Evolutionary conservation across 1,140 invertebrate genomes (phyloP).

Genomic region (Aphelenchoides avenae): DNA sequence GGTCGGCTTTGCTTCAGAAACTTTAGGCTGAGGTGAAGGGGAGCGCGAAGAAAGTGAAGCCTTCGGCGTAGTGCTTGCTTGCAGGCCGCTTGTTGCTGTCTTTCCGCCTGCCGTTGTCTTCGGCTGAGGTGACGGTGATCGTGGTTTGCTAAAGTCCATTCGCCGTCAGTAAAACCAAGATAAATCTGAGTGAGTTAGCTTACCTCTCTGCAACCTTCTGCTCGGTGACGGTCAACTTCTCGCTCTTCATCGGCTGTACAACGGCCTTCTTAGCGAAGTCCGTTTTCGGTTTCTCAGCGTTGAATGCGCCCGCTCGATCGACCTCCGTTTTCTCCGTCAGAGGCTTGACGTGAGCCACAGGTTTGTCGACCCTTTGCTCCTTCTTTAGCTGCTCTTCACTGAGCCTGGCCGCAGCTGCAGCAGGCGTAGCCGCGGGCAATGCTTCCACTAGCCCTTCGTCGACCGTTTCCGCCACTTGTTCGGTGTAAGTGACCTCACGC

Average conservation of each 20-base stretch:
- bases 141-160: too few species aligned
- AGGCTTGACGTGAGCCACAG: too few species aligned
- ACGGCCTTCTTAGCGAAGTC: conserved; percentile 52
- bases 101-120: too few species aligned
- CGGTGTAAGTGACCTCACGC: too few species aligned
- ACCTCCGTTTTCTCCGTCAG: too few species aligned
- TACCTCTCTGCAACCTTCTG: conserved; percentile 18
- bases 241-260: conserved; percentile 40
- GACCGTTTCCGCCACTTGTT: conserved; percentile 6
- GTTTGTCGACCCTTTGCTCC: conserved; percentile 11
- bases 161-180: conserved; percentile 1
- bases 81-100: too few species aligned
- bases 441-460: conserved; percentile 3
- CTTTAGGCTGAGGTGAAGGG: too few species aligned
- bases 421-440: background rate
- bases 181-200: too few species aligned
- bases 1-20: too few species aligned
- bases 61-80: too few species aligned
- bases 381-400: conserved; percentile 4
- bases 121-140: too few species aligned
- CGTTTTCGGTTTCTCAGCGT: conserved; percentile 34
- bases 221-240: conserved; percentile 25
- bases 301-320: conserved; percentile 10
- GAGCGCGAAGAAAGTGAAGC: too few species aligned
- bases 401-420: conserved; percentile 1